These are phyloP conservation scores for Rutilus rutilus DNA, from an alignment of 2,113 vertebrate genomes.

Conservation along the genomic window DNA sequence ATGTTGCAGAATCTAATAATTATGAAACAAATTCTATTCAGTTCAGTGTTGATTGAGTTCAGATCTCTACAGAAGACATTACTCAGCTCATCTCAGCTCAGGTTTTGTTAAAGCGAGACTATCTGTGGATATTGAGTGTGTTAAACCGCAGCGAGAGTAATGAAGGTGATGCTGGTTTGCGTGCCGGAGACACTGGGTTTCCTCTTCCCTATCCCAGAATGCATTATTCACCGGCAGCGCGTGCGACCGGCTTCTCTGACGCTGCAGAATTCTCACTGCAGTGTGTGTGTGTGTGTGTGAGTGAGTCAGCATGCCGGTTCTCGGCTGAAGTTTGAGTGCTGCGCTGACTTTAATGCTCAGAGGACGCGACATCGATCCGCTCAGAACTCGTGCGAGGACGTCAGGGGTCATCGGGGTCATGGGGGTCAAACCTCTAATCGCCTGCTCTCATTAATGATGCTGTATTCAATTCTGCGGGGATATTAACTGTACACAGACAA, in stretches of 20 bases:
- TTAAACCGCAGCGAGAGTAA: constrained; percentile 7
- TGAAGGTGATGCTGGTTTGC: background rate
- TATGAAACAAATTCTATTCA: too few relatives aligned
- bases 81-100: too few relatives aligned
- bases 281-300: constrained; percentile 59
- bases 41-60: too few relatives aligned
- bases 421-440: background rate
- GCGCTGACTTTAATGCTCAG: background rate
- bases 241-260: constrained; percentile 43
- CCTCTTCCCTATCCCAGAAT: constrained; percentile 64
- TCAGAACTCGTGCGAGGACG: too few relatives aligned
- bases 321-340: background rate
- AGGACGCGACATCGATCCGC: background rate
- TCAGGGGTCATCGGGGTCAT: background rate
- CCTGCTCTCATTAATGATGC: background rate
- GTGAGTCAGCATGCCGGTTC: background rate
- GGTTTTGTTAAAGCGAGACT: too few relatives aligned
- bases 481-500: background rate
- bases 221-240: constrained; percentile 69
- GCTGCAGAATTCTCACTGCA: constrained; percentile 70
- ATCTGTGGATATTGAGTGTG: too few relatives aligned
- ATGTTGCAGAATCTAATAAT: too few relatives aligned
- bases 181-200: constrained; percentile 53
- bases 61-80: too few relatives aligned
- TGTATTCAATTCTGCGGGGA: background rate